Evolutionary conservation across 1,140 invertebrate species (phyloP), one percentile per base, ranked within the genome.

Genomic region (Drosophila cardini): DNA sequence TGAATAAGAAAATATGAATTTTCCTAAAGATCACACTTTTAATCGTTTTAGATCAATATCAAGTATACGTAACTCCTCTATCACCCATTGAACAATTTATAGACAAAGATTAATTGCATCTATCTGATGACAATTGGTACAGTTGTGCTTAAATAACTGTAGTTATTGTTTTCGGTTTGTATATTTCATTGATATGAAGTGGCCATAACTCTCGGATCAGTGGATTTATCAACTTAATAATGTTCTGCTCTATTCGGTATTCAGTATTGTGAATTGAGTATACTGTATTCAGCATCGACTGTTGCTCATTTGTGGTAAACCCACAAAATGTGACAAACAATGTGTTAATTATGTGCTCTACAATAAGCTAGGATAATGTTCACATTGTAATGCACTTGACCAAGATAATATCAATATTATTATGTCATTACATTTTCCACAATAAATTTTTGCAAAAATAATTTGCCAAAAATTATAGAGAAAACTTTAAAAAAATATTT

Each of bases 331-430:
- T 71, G 61, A 65, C 15, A 38, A 56, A 67, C 69, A 72, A 72
- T 58, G 45, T 65, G 62, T 67, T 67, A 72, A 67, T 72, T 72
- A 72, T 58, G 63, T 50, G 40, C 52, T n/a, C 52, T 48, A 48
- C 36, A 46, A 36, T 50, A 48, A 40, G 34, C 36, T n/a, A 16
- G 48, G 10, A 15, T 9, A 13, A 62, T 10, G 16, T 13, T 7
- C 11, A 46, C 21, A 10, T 11, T 18, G 26, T 34, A 55, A 36
- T 45, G 21, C 38, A 55, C 50, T 65, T 60, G 40, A 6, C 9
- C 38, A 7, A 34, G 30, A 10, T 18, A 9, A 45, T 18, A 21
- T 18, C 15, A 7, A 18, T 13, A 16, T 10, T 18, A 6, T 11
- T 32, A n/a, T 4, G 1, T 7, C 8, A 30, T n/a, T n/a, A 30